phyloP scores from a whole-genome alignment of 30 jellyfish, hydroid and myxozoan species.

The Sanderia malayensis region DNA sequence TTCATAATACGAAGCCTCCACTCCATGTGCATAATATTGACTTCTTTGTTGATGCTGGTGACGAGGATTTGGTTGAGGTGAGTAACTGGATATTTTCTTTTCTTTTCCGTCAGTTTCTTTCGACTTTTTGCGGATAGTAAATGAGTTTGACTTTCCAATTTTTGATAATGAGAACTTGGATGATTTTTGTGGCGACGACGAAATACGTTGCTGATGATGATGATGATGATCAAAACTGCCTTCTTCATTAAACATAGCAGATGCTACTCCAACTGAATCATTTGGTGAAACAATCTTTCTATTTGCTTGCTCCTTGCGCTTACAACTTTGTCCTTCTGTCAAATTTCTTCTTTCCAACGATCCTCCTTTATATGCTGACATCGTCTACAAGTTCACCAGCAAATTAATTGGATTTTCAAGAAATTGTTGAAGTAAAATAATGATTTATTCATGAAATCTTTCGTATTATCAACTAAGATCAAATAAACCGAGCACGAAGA shows the following conservation, averaged over 20 bases:
- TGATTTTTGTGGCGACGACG: background rate
- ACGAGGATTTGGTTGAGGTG: background rate
- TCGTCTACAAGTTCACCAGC: too few relatives aligned
- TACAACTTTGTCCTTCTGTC: too few relatives aligned
- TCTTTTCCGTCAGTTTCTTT: conserved; percentile 40
- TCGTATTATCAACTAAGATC: too few relatives aligned
- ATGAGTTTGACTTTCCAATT: conserved; percentile 48
- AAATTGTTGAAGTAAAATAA: too few relatives aligned
- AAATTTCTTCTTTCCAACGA: too few relatives aligned
- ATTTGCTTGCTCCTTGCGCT: background rate
- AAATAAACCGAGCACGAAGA: too few relatives aligned
- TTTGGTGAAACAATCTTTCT: background rate
- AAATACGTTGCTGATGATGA: too few relatives aligned
- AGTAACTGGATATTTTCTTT: background rate
- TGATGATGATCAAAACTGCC: background rate
- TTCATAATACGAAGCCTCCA: conserved; percentile 18
- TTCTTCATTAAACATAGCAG: too few relatives aligned
- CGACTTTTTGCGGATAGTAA: conserved; percentile 36
- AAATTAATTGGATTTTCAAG: too few relatives aligned
- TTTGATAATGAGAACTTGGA: conserved; percentile 25
- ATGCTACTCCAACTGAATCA: too few relatives aligned
- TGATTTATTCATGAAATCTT: too few relatives aligned
- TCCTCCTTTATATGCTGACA: too few relatives aligned
- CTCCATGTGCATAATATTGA: conserved; percentile 16
- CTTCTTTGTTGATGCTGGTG: conserved; percentile 32